phyloP scores from a whole-genome alignment of 1,140 invertebrate species.

The Nomia melanderi region DNA sequence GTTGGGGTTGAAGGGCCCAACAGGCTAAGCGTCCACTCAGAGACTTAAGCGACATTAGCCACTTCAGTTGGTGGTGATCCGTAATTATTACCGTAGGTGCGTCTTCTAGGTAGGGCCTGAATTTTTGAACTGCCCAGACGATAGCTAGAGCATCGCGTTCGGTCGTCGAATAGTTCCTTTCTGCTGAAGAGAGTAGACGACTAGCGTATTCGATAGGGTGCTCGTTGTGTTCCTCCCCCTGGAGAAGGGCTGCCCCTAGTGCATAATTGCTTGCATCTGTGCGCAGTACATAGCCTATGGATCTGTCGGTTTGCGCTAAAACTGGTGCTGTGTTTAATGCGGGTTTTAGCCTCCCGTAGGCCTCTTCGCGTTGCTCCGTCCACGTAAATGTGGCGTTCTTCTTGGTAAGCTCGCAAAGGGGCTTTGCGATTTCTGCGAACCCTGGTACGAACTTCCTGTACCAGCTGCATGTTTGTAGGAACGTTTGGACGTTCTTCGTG shows the following conservation, averaged over 20 bases:
- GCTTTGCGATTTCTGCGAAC: not conserved
- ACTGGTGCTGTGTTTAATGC: not conserved
- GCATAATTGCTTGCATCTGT: not conserved
- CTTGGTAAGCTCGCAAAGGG: not conserved
- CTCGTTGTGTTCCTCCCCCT: not conserved
- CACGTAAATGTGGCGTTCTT: not conserved
- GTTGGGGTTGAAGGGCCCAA: not conserved
- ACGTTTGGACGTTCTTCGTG: not conserved
- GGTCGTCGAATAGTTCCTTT: conserved; percentile 10
- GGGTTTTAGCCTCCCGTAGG: not conserved
- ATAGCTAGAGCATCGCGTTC: conserved; percentile 31
- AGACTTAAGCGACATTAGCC: conserved; percentile 7
- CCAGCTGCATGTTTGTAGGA: not conserved
- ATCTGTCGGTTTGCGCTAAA: not conserved
- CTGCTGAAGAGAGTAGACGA: not conserved
- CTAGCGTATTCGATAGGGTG: not conserved
- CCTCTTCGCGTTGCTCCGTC: not conserved
- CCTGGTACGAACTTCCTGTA: not conserved
- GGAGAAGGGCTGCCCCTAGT: not conserved
- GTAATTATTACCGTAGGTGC: too few species aligned
- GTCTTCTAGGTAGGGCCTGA: conserved; percentile 38
- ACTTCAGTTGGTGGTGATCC: conserved; percentile 41
- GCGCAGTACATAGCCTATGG: not conserved
- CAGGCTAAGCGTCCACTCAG: not conserved
- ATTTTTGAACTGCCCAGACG: conserved; percentile 21